Percentiles rank a stretch among this genome's conserved stretches.
These are phyloP conservation scores for Clivina fossor DNA, from an alignment of 2,888 invertebrate species.

Conservation along the genomic window DNA sequence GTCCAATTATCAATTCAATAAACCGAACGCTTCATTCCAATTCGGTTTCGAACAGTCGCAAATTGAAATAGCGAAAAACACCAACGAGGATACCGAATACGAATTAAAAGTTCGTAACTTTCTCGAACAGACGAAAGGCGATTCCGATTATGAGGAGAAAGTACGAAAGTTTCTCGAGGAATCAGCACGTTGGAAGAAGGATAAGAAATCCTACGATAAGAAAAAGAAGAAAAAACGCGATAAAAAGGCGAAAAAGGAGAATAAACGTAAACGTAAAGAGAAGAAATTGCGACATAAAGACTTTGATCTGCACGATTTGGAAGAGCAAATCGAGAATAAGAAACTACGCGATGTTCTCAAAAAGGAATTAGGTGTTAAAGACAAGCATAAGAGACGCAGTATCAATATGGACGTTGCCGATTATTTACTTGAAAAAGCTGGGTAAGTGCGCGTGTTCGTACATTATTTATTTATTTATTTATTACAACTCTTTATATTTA, in stretches of 20 bases:
- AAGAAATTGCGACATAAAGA: conserved; percentile 71
- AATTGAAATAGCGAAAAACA: conserved; percentile 51
- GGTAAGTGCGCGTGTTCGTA: too few relatives aligned
- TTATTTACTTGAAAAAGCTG: conserved; percentile 53
- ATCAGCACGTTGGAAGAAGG: conserved; percentile 76
- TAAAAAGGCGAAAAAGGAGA: conserved; percentile 68
- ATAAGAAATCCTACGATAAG: conserved; percentile 65
- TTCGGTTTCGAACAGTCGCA: conserved; percentile 57
- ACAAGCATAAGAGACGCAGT: conserved; percentile 49
- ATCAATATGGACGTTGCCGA: conserved; percentile 55
- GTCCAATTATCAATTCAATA: conserved; percentile 69
- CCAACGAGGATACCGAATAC: conserved; percentile 63
- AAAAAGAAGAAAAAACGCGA: conserved; percentile 62
- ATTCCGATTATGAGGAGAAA: conserved; percentile 82
- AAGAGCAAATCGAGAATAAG: conserved; percentile 63
- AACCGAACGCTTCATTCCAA: conserved; percentile 62
- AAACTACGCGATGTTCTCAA: conserved; percentile 70
- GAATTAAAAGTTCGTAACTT: conserved; percentile 73
- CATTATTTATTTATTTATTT: too few relatives aligned
- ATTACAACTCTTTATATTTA: too few relatives aligned
- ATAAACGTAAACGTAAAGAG: conserved; percentile 72
- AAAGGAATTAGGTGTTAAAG: conserved; percentile 54
- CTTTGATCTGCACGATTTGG: conserved; percentile 66
- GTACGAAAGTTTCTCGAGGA: conserved; percentile 85
- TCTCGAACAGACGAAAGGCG: conserved; percentile 74